Evolutionary conservation across 2,888 invertebrate genomes (phyloP).

Genomic region (Euplagia quadripunctaria): DNA sequence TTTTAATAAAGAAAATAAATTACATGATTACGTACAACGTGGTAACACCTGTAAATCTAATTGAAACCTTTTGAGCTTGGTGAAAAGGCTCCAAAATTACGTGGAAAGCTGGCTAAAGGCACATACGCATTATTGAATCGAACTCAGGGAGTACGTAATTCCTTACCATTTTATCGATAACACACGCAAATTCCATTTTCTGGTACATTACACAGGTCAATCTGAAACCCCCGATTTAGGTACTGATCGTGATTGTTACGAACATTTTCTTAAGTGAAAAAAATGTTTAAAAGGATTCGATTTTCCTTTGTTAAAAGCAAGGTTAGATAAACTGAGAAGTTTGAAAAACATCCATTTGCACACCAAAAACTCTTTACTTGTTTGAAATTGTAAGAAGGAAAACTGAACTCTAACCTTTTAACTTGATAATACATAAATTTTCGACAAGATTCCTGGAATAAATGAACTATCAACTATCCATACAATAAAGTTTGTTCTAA

Average conservation of each 20-base stretch:
- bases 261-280: constrained; percentile 8
- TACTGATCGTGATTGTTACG: constrained; percentile 42
- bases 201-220: constrained; percentile 78
- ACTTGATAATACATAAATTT: neutral
- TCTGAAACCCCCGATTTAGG: constrained; percentile 47
- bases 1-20: constrained; percentile 32
- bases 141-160: constrained; percentile 40
- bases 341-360: neutral
- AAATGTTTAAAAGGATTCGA: constrained; percentile 16
- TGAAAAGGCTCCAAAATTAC: constrained; percentile 39
- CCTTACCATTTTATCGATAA: constrained; percentile 65
- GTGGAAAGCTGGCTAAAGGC: constrained; percentile 27
- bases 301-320: constrained; percentile 18
- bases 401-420: neutral
- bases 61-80: constrained; percentile 46
- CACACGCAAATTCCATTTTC: constrained; percentile 78
- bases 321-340: neutral
- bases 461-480: neutral
- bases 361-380: neutral
- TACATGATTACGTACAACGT: constrained; percentile 29
- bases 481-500: too few species aligned
- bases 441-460: neutral
- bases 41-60: constrained; percentile 49
- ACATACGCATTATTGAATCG: constrained; percentile 41
- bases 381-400: neutral